phyloP scores from a whole-genome alignment of 2,797 vertebrate genomes.

The Mormyrops boulengeri region DNA sequence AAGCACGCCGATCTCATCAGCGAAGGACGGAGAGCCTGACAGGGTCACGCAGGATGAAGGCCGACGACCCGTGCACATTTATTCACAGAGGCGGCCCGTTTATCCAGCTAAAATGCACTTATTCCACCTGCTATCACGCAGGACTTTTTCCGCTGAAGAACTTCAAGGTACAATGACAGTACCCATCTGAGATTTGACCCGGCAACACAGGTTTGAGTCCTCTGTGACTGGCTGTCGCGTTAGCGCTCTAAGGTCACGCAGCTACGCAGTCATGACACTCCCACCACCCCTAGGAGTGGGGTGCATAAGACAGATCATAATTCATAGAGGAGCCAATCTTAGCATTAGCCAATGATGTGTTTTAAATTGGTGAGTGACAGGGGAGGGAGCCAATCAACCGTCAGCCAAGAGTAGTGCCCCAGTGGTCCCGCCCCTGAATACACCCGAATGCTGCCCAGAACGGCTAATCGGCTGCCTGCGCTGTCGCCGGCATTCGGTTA shows the following conservation, averaged over 20 bases:
- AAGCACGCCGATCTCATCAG: background rate
- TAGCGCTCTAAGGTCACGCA: background rate
- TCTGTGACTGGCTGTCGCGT: background rate
- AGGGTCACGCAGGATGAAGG: background rate
- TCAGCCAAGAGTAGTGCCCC: background rate
- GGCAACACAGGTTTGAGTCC: background rate
- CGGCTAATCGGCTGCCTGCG: background rate
- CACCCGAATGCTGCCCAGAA: background rate
- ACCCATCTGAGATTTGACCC: background rate
- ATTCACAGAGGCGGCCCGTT: background rate
- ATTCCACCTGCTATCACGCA: background rate
- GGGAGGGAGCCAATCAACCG: background rate
- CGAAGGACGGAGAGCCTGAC: background rate
- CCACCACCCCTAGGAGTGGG: background rate
- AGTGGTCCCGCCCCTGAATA: background rate
- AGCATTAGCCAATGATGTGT: background rate
- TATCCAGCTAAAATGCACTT: background rate
- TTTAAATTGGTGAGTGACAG: background rate
- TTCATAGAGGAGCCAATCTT: background rate
- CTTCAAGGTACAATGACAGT: background rate
- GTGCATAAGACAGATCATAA: background rate
- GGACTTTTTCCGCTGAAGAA: background rate
- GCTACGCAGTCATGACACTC: background rate
- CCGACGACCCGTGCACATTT: background rate
- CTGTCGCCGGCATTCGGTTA: background rate